phyloP scores from a whole-genome alignment of 2,797 vertebrate species.

The Gorsachius magnificus region DNA sequence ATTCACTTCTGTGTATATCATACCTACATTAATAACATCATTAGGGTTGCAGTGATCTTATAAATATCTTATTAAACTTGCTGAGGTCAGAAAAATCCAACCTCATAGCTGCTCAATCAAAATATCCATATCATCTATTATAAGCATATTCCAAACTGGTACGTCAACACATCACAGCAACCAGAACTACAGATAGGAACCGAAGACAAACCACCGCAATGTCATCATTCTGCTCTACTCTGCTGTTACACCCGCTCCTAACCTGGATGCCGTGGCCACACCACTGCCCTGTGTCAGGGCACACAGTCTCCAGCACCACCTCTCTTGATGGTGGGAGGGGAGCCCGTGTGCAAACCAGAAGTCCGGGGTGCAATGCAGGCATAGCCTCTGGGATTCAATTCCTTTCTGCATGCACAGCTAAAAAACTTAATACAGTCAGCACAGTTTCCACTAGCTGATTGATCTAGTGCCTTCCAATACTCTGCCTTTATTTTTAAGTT shows the following conservation, averaged over 20 bases:
- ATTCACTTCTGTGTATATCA: neutral
- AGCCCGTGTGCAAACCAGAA: fast-evolving
- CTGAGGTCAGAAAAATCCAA: neutral
- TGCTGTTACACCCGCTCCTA: neutral
- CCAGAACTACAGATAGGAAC: neutral
- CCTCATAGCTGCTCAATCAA: neutral
- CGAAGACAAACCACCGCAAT: neutral
- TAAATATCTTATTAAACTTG: neutral
- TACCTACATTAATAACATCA: neutral
- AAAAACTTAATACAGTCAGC: neutral
- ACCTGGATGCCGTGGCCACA: neutral
- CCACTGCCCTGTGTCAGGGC: neutral
- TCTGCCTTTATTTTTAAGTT: neutral
- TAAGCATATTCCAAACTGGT: neutral
- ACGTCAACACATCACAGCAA: neutral
- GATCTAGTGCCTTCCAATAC: neutral
- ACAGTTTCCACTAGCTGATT: neutral
- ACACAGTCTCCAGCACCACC: no score
- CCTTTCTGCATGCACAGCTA: neutral
- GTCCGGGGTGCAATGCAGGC: neutral
- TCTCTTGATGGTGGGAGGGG: neutral
- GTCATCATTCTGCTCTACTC: neutral
- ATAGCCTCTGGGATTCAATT: neutral
- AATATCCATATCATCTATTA: neutral
- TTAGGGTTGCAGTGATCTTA: neutral